A percentile compares a stretch with the other conserved stretches of the same genome.
Evolutionary conservation across 2,113 vertebrate species (phyloP).

Genomic region (Galeopterus variegatus): DNA sequence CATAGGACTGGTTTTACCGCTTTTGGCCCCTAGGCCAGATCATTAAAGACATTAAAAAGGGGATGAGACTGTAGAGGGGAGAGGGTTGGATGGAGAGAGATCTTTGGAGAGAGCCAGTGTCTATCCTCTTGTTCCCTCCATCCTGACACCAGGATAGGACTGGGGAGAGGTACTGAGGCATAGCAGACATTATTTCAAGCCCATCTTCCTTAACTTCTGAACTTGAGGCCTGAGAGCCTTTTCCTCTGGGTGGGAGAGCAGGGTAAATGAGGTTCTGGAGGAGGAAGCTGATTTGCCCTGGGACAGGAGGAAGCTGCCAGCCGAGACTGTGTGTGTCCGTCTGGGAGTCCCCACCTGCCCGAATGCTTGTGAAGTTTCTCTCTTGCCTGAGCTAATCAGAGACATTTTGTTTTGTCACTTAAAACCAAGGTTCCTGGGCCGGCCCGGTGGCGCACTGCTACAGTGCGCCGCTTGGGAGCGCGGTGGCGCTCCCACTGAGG

Average conservation of each 20-base stretch:
- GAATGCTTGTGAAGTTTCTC: fast-evolving
- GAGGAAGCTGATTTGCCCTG: background rate
- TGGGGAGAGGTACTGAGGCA: background rate
- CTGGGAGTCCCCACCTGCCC: background rate
- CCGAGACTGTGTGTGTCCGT: background rate
- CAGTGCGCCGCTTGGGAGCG: too few species aligned
- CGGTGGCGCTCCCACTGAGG: too few species aligned
- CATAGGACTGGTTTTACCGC: background rate
- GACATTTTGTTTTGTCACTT: background rate
- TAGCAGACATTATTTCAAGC: background rate
- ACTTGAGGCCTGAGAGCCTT: background rate
- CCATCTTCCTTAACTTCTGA: background rate
- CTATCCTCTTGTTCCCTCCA: background rate
- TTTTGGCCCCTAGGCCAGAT: background rate
- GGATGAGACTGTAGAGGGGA: background rate
- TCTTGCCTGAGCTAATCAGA: background rate
- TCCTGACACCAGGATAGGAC: background rate
- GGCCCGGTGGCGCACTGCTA: too few species aligned
- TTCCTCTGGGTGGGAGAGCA: background rate
- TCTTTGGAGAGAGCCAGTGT: background rate
- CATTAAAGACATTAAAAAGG: background rate
- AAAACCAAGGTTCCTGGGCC: background rate
- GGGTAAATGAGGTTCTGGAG: background rate
- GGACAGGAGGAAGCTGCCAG: background rate
- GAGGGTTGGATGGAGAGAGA: background rate